Base-by-base conservation (phyloP, 1,140 invertebrate species). In the Leptinotarsa undecemlineata region DNA sequence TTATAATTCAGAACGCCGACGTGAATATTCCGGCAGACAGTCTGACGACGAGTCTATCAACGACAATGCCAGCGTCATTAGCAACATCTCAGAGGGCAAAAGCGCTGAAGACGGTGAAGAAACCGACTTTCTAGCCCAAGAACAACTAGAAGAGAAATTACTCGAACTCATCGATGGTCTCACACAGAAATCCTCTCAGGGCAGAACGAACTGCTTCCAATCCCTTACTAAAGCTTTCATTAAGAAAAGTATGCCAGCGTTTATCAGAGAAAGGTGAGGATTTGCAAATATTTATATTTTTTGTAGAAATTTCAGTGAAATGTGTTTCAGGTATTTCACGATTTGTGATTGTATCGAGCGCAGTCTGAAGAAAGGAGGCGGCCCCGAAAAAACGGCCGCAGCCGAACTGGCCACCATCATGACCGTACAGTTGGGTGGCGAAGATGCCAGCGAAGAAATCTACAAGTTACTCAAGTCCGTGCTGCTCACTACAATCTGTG, bases 71-170 rank as follows among this genome's bases (percentile, higher is more conserved):
- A 93, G 91, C 78, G 87, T 92, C 11, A 88, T 88, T 76, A 80
- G 91, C 78, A 88, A 88, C 66, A 85, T 88, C 60, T 93, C 92
- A 0, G 92, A 93, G 75, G 88, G 86, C 72, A 86, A 87, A 26
- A 86, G 89, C 60, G 80, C 88, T n/a, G 91, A 91, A 23, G 91
- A 92, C 15, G 86, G 85, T 4, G 82, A 84, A 15, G 88, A 88
- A 68, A 86, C 87, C 57, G 90, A 90, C 64, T 90, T 91, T 71
- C 82, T 89, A 14, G 85, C 87, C 68, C 88, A 88, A 75, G 96
- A 98, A 82, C 90, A 92, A 60, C 92, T 96, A 81, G 96, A 98
- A 85, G 95, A 97, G 68, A 96, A 96, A 85, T 86, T 98, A 19
- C 89, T 90, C 23, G 94, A 96, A 81, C 90, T 91, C 0, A 91